Evolutionary conservation across 2,797 vertebrate genomes (phyloP), one percentile per base, ranked within the genome.

Genomic region (Yasuhikotakia modesta): DNA sequence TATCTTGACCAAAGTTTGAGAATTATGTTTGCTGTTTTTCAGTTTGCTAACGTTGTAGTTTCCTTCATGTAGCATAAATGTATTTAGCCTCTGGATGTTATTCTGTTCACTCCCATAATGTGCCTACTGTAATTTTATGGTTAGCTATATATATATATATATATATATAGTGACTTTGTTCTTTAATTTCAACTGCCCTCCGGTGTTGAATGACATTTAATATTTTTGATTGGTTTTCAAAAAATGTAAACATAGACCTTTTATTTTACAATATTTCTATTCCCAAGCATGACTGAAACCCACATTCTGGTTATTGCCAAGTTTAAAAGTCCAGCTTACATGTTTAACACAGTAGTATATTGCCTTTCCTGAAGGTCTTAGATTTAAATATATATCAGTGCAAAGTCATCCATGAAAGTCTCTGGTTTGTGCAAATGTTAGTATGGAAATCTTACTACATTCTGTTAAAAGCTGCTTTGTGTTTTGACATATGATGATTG

Each of bases 401-500:
- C 53, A 55, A 55, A 55, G 55, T 58, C 22, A 58, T 13, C 55
- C 5, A 16, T 24, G 5, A 21, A 58, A 58, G 11, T 2, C 8
- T 39, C 35, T 16, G 45, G 45, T 48, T 48, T 48, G 45, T 14
- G 45, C 45, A 48, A 14, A 16, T 46, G 11, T 46, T 46, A 48
- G 19, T 10, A 10, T 60, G 35, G 4, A 55, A 43, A 11, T 46
- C 6, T 27, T 27, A 27, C 27, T 27, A 27, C 2, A 8, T 39
- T 39, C 8, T 2, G 22, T 64, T 16, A 27, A 5, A 43, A 66
- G 55, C 11, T n/a, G 27, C 72, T 55, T 45, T 60, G 24, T 30
- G 57, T 55, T 75, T 55, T 66, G 32, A 66, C 61, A 53, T 16
- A 14, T 24, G 12, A 48, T 22, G 27, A 68, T 60, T 11, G 24